Evolutionary conservation across 2,888 invertebrate genomes (phyloP).

Genomic region (Thalpophila matura): DNA sequence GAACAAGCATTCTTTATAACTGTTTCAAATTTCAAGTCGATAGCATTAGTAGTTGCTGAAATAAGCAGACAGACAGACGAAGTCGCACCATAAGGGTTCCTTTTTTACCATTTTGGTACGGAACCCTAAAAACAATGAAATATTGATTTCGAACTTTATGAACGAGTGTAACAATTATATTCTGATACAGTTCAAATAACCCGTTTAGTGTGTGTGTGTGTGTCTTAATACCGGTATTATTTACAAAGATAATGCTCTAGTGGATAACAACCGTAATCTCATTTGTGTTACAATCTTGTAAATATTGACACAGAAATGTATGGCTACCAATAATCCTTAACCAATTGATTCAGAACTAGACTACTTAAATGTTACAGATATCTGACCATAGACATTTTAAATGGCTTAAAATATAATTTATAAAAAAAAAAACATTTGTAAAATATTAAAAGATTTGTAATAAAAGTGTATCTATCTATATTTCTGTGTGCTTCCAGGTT

Average conservation of each 20-base stretch:
- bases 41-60: no score
- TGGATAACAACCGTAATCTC: not conserved
- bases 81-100: no score
- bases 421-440: constrained; percentile 45
- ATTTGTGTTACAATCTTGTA: constrained; percentile 31
- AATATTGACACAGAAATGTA: constrained; percentile 28
- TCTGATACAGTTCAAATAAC: constrained; percentile 5
- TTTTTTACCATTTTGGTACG: no score
- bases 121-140: not conserved
- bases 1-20: no score
- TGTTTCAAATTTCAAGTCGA: no score
- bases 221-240: not conserved
- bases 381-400: constrained; percentile 24
- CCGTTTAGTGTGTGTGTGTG: constrained; percentile 2
- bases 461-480: constrained; percentile 72
- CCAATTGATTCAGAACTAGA: constrained; percentile 41
- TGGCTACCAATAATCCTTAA: constrained; percentile 25
- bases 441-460: constrained; percentile 49
- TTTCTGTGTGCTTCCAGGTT: constrained; percentile 90
- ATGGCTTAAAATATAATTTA: constrained; percentile 20
- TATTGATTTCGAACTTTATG: constrained; percentile 1
- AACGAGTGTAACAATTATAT: not conserved
- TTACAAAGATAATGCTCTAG: constrained; percentile 8
- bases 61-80: no score
- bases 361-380: constrained; percentile 11